Conservation (phyloP, 2,797 vertebrate genomes). For the Chelmon rostratus region DNA sequence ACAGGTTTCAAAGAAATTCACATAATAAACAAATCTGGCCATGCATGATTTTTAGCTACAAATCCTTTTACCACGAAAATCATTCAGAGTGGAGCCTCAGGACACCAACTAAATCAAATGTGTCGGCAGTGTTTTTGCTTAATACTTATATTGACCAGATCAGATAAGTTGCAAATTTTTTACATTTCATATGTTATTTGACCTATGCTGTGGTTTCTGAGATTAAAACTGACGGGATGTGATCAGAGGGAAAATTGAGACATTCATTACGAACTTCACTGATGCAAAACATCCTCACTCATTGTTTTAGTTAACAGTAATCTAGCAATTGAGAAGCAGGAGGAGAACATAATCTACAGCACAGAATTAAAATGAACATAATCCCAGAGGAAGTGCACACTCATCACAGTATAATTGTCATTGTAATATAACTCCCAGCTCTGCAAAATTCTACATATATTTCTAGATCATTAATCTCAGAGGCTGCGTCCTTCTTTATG, state of each 20-base stretch:
- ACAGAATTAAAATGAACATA: not conserved
- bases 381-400: not conserved
- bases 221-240: not conserved
- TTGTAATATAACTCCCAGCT: slow-evolving; percentile 4
- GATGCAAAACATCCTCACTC: not conserved
- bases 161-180: not conserved
- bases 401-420: slow-evolving; percentile 6
- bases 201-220: not conserved
- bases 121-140: not conserved
- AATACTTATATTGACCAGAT: not conserved
- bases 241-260: not conserved
- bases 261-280: not conserved
- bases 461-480: slow-evolving; percentile 14
- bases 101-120: not conserved
- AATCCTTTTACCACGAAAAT: not conserved
- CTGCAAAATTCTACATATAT: slow-evolving; percentile 6
- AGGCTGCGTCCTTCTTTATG: slow-evolving; percentile 17
- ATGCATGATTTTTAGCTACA: not conserved
- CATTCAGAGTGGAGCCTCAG: not conserved
- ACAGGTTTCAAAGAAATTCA: not conserved
- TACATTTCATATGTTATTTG: not conserved
- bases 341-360: not conserved
- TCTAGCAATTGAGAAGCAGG: not conserved
- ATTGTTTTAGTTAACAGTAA: not conserved
- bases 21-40: not conserved